A percentile compares a stretch with the other conserved stretches of the same genome.
phyloP scores from a whole-genome alignment of 2,113 vertebrate species.

The Hemiprocne comata region DNA sequence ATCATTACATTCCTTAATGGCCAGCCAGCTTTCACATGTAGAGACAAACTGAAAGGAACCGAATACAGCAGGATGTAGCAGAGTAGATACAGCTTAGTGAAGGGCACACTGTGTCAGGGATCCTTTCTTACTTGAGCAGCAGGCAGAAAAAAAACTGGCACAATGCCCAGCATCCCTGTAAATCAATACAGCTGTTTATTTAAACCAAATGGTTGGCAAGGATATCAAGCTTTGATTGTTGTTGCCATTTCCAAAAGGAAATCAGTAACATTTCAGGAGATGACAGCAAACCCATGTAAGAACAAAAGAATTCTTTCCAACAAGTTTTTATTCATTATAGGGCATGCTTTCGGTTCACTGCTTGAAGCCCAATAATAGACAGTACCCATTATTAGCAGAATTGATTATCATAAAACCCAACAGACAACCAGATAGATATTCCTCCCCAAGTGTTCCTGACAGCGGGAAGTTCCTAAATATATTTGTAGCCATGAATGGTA shows the following conservation, averaged over 20 bases:
- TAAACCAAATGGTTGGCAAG: slow-evolving; percentile 54
- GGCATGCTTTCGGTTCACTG: slow-evolving; percentile 38
- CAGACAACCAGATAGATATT: background rate
- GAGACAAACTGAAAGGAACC: background rate
- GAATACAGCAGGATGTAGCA: background rate
- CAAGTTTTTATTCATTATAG: slow-evolving; percentile 18
- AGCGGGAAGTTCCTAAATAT: background rate
- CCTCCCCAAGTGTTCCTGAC: background rate
- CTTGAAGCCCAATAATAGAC: slow-evolving; percentile 11
- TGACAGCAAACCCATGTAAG: slow-evolving; percentile 44
- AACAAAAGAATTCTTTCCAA: slow-evolving; percentile 44
- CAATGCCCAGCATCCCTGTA: slow-evolving; percentile 8
- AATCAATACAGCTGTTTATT: slow-evolving; percentile 56
- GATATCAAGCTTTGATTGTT: slow-evolving; percentile 12
- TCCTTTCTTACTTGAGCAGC: background rate
- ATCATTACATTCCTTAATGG: background rate
- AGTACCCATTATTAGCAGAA: background rate
- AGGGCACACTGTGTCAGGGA: background rate
- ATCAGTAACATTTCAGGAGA: slow-evolving; percentile 47
- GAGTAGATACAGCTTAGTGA: background rate
- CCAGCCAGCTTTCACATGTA: background rate
- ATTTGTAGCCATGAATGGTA: background rate
- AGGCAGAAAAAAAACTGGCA: background rate
- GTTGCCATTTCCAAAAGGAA: slow-evolving; percentile 50
- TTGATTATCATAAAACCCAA: background rate